phyloP scores from a whole-genome alignment of 2,888 invertebrate genomes.

The Limnephilus lunatus region DNA sequence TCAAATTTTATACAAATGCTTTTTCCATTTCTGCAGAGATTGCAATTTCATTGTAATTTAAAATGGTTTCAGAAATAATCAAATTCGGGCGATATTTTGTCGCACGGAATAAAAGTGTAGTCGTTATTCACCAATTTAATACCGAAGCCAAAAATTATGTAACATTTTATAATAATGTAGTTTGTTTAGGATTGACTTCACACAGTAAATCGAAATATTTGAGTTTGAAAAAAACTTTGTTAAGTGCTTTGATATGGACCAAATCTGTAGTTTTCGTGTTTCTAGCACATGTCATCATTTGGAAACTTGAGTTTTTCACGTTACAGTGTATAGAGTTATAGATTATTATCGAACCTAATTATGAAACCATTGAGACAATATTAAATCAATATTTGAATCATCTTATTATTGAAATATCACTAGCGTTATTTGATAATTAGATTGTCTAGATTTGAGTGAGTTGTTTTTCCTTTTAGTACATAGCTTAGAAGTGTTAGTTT shows the following conservation, averaged over 20 bases:
- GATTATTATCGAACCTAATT: conserved; percentile 29
- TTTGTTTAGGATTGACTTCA: not conserved
- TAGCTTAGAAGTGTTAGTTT: conserved; percentile 23
- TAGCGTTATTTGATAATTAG: conserved; percentile 21
- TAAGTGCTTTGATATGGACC: conserved; percentile 47
- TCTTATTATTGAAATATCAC: conserved; percentile 35
- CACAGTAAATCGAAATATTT: conserved; percentile 12
- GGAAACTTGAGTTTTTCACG: conserved; percentile 12
- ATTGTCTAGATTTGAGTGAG: conserved; percentile 8
- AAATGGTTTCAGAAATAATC: not conserved
- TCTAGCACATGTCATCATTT: conserved; percentile 37
- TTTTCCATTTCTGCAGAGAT: not conserved
- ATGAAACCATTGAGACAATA: conserved; percentile 42
- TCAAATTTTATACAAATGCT: not conserved
- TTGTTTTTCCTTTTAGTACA: conserved; percentile 11
- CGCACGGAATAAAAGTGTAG: not conserved
- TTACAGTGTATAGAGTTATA: conserved; percentile 27
- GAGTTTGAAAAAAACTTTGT: conserved; percentile 27
- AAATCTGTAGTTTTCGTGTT: conserved; percentile 40
- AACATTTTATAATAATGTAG: not conserved
- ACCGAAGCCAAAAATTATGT: not conserved
- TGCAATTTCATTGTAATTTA: not conserved
- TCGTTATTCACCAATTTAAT: not conserved
- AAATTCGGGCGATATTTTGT: not conserved
- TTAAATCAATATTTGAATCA: conserved; percentile 19